Percentiles rank a stretch among this genome's conserved stretches.
phyloP scores from a whole-genome alignment of 2,797 vertebrate genomes.

The Sebastes trivittatus region DNA sequence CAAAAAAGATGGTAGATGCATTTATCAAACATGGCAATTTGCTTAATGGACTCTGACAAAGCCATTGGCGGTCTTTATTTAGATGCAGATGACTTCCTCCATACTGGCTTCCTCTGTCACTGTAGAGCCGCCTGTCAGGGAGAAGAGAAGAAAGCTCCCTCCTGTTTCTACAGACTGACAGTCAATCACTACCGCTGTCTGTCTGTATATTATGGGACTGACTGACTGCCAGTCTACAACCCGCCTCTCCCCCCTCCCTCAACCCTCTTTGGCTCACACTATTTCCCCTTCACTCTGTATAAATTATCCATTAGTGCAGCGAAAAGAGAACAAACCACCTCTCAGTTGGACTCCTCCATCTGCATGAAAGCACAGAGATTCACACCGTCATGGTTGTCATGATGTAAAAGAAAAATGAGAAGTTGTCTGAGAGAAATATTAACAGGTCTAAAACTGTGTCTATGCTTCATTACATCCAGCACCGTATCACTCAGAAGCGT shows the following conservation, averaged over 20 bases:
- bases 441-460: conserved; percentile 21
- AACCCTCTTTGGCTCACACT: conserved; percentile 38
- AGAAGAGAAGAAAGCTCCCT: conserved; percentile 40
- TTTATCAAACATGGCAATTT: conserved; percentile 82
- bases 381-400: conserved; percentile 23
- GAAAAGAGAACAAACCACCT: conserved; percentile 36
- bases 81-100: conserved; percentile 81
- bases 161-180: conserved; percentile 61
- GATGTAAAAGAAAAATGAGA: conserved; percentile 10
- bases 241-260: neutral
- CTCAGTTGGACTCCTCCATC: conserved; percentile 6
- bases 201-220: conserved; percentile 25
- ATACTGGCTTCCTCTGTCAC: conserved; percentile 67
- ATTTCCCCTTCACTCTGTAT: conserved; percentile 44
- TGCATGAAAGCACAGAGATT: conserved; percentile 12
- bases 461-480: conserved; percentile 21
- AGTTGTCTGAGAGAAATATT: conserved; percentile 13
- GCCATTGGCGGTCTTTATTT: conserved; percentile 81
- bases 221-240: conserved; percentile 36
- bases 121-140: conserved; percentile 53
- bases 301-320: conserved; percentile 49
- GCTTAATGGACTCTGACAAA: conserved; percentile 83
- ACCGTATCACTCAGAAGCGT: conserved; percentile 22
- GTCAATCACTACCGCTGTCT: conserved; percentile 59
- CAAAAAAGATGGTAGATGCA: conserved; percentile 68